These are phyloP conservation scores for Gambusia affinis DNA, from an alignment of 2,113 vertebrate genomes.

Conservation along the genomic window DNA sequence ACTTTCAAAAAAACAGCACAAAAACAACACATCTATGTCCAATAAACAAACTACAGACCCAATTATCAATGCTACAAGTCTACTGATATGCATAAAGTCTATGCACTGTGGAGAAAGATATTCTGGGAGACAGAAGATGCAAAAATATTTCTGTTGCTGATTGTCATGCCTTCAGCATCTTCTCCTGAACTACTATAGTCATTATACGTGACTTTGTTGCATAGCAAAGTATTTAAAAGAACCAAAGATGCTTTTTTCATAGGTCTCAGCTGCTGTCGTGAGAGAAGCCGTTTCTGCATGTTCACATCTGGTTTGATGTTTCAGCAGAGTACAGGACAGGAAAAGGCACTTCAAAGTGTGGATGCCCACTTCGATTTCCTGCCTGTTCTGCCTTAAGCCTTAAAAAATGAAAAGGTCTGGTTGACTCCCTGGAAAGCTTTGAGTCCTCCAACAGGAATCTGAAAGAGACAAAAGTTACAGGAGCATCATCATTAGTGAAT, in stretches of 20 bases:
- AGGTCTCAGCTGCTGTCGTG: conserved; percentile 15
- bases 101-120: conserved; percentile 9
- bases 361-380: conserved; percentile 61
- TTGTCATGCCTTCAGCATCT: neutral
- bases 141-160: conserved; percentile 9
- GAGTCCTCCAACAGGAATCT: conserved; percentile 56
- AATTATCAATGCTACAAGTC: conserved; percentile 9
- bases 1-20: conserved; percentile 7
- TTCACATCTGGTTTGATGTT: conserved; percentile 57
- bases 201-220: conserved; percentile 5
- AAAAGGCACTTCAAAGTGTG: conserved; percentile 71
- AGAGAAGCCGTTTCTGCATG: conserved; percentile 17
- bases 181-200: conserved; percentile 9
- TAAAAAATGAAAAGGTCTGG: conserved; percentile 48
- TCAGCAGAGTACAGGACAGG: conserved; percentile 46
- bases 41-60: conserved; percentile 13
- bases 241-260: conserved; percentile 14
- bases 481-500: neutral
- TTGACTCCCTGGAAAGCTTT: conserved; percentile 34
- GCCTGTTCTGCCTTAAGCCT: conserved; percentile 43
- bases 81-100: conserved; percentile 1
- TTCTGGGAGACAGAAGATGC: conserved; percentile 4
- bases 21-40: conserved; percentile 10
- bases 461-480: conserved; percentile 28
- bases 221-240: conserved; percentile 32